Evolutionary conservation across 2,113 vertebrate genomes (phyloP).

Genomic region (Zosterops borbonicus): DNA sequence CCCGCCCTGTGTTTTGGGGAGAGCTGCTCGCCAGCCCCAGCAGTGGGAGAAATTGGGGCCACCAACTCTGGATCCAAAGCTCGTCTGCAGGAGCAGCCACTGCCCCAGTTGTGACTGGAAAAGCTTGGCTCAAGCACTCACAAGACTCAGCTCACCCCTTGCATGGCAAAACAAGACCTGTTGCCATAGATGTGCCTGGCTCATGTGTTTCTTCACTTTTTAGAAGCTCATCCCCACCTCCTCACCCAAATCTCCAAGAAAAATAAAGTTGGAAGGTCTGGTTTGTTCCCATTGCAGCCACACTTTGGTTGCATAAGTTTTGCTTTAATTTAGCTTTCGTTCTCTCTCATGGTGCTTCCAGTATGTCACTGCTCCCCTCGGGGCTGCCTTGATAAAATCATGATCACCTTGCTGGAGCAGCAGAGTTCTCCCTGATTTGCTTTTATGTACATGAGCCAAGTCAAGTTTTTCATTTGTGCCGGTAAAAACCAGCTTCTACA

Average conservation of each 20-base stretch:
- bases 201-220: fast-evolving
- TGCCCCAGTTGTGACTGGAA: neutral
- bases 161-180: neutral
- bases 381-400: neutral
- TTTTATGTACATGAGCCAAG: neutral
- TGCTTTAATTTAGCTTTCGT: neutral
- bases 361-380: neutral
- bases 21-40: neutral
- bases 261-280: neutral
- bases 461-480: neutral
- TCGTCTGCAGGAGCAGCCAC: neutral
- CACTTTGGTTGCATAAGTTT: neutral
- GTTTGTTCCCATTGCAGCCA: neutral
- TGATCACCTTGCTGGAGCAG: neutral
- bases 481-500: neutral
- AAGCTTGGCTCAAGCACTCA: neutral
- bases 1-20: slow-evolving; percentile 29
- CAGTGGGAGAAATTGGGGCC: neutral
- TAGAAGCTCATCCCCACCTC: neutral
- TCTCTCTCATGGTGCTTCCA: neutral
- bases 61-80: fast-evolving
- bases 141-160: neutral
- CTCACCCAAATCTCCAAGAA: neutral
- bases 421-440: neutral
- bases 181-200: neutral